Evolutionary conservation across 2,888 invertebrate genomes (phyloP).

Genomic region (Tromatobia lineatoria): DNA sequence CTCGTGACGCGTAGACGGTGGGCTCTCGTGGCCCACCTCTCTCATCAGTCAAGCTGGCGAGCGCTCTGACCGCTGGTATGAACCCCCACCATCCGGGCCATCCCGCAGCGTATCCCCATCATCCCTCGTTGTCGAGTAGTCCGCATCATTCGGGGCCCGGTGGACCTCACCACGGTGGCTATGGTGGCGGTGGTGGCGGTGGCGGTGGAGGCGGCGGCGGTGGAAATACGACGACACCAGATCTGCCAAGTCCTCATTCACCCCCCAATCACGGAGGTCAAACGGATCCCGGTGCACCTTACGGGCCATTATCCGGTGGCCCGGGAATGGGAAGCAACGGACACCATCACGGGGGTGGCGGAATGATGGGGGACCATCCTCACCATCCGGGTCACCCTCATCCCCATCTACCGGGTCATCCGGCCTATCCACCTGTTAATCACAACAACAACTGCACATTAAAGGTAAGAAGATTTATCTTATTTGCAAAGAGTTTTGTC

Average conservation of each 20-base stretch:
- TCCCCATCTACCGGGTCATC: slow-evolving; percentile 87
- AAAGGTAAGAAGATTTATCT: slow-evolving; percentile 78
- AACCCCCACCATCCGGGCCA: slow-evolving; percentile 93
- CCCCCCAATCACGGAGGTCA: slow-evolving; percentile 81
- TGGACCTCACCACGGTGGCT: slow-evolving; percentile 83
- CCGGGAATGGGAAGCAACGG: slow-evolving; percentile 83
- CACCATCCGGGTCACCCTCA: slow-evolving; percentile 86
- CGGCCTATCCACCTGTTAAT: slow-evolving; percentile 83
- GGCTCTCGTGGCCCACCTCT: slow-evolving; percentile 84
- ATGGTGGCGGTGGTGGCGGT: slow-evolving; percentile 77
- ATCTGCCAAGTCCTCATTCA: slow-evolving; percentile 84
- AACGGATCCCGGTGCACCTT: slow-evolving; percentile 76
- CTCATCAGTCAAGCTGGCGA: slow-evolving; percentile 94
- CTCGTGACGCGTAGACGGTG: slow-evolving; percentile 81
- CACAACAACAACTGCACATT: slow-evolving; percentile 86
- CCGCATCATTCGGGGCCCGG: slow-evolving; percentile 84
- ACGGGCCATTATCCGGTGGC: slow-evolving; percentile 76
- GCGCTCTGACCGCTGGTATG: slow-evolving; percentile 94
- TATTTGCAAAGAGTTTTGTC: neutral
- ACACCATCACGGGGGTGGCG: slow-evolving; percentile 81
- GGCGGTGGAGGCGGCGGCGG: slow-evolving; percentile 79
- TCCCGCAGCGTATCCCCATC: slow-evolving; percentile 86
- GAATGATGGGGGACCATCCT: slow-evolving; percentile 84
- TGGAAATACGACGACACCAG: slow-evolving; percentile 83
- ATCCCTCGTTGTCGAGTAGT: slow-evolving; percentile 86